Conservation (phyloP, 2,888 invertebrate species). For the Pogonocherus hispidulus region DNA sequence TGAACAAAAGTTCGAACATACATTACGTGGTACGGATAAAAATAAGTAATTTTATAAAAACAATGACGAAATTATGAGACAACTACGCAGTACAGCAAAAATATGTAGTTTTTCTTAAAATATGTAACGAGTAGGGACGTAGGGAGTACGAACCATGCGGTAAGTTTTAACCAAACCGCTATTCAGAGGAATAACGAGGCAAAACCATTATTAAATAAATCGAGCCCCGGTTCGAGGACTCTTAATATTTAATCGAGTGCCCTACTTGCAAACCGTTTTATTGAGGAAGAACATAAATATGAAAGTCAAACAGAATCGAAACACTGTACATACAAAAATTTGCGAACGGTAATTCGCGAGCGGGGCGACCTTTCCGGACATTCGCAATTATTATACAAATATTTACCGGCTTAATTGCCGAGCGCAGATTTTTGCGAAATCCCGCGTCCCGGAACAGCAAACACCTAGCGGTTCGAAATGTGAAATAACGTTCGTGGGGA, state of each 20-base stretch:
- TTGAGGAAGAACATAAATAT: not conserved
- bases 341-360: not conserved
- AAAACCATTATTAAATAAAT: too few species aligned
- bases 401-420: conserved; percentile 4
- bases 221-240: too few species aligned
- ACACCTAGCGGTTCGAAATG: not conserved
- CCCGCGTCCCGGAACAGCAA: not conserved
- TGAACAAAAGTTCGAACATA: too few species aligned
- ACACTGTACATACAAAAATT: not conserved
- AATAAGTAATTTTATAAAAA: too few species aligned
- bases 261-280: not conserved
- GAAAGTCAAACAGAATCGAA: not conserved
- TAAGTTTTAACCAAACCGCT: too few species aligned
- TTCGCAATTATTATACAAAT: conserved; percentile 2
- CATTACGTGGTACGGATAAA: too few species aligned
- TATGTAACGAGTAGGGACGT: too few species aligned
- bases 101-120: too few species aligned
- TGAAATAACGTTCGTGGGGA: not conserved
- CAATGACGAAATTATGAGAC: too few species aligned
- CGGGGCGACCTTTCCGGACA: conserved; percentile 11
- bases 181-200: too few species aligned
- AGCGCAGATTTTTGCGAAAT: conserved; percentile 14
- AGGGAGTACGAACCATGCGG: too few species aligned
- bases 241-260: not conserved
- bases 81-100: too few species aligned